A percentile compares a stretch with the other conserved stretches of the same genome.
Evolutionary conservation across 2,888 invertebrate species (phyloP).

Genomic region (Ctenicera cuprea): DNA sequence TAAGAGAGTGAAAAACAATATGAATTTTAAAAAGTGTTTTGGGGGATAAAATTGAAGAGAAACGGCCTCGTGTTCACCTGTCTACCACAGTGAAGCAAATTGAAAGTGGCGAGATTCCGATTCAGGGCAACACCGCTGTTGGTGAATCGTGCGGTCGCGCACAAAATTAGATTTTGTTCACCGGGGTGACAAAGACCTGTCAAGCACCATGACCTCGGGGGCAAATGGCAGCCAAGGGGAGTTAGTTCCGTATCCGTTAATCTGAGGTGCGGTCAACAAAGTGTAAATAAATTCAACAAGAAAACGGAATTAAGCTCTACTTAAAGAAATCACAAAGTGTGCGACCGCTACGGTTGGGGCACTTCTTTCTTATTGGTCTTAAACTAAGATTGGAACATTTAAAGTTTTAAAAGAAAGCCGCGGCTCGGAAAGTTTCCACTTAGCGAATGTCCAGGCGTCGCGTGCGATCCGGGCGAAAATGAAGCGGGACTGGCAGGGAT

Average conservation of each 20-base stretch:
- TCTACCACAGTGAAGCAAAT: conserved; percentile 55
- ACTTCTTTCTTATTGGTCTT: conserved; percentile 51
- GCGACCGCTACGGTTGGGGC: conserved; percentile 51
- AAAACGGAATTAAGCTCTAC: conserved; percentile 61
- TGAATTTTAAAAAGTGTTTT: conserved; percentile 26
- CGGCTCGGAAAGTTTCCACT: conserved; percentile 59
- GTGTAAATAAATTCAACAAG: conserved; percentile 65
- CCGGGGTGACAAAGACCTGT: conserved; percentile 56
- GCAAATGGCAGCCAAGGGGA: conserved; percentile 48
- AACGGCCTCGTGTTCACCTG: conserved; percentile 52
- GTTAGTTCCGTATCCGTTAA: conserved; percentile 51
- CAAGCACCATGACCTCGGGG: conserved; percentile 52
- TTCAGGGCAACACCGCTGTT: conserved; percentile 54
- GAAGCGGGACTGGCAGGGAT: conserved; percentile 25
- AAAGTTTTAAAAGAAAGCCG: conserved; percentile 63
- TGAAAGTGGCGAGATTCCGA: conserved; percentile 58
- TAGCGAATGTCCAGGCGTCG: conserved; percentile 51
- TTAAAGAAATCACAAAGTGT: conserved; percentile 38
- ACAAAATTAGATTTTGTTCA: conserved; percentile 58
- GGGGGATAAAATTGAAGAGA: conserved; percentile 23
- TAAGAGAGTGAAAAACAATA: conserved; percentile 1
- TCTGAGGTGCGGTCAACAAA: conserved; percentile 63
- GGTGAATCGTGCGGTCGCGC: conserved; percentile 58
- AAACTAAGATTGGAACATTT: conserved; percentile 60
- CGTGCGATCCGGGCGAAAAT: conserved; percentile 41